Percentiles rank a stretch among this genome's conserved stretches.
Evolutionary conservation across 2,113 vertebrate genomes (phyloP).

Genomic region (Microcebus tavaratra): DNA sequence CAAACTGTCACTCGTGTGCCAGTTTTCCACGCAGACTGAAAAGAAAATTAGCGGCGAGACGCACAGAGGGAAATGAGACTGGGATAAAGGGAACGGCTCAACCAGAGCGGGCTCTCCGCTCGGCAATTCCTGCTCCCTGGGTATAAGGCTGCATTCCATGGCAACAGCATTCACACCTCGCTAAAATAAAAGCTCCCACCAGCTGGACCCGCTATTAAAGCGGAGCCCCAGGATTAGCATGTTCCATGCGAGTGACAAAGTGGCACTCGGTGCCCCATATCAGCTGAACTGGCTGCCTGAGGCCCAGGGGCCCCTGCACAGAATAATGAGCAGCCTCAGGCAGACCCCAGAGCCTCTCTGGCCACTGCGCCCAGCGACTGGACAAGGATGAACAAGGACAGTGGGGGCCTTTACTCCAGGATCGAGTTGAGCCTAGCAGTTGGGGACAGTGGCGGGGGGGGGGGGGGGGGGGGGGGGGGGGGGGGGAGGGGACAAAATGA

Average conservation of each 20-base stretch:
- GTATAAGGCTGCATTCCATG: constrained; percentile 83
- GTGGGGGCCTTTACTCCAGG: background rate
- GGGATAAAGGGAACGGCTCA: constrained; percentile 51
- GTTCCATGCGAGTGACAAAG: constrained; percentile 78
- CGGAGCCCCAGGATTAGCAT: constrained; percentile 81
- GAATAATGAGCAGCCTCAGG: background rate
- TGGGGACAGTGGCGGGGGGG: background rate
- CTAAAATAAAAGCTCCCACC: constrained; percentile 82
- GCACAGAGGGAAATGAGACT: background rate
- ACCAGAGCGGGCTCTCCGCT: constrained; percentile 71
- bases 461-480: fast-evolving
- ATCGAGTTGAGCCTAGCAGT: fast-evolving
- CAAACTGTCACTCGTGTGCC: background rate
- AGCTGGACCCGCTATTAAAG: constrained; percentile 85
- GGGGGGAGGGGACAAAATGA: background rate
- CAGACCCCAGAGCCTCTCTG: background rate
- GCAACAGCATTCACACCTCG: constrained; percentile 86
- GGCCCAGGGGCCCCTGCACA: constrained; percentile 62
- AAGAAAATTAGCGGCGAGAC: background rate
- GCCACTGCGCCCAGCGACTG: background rate
- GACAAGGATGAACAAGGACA: fast-evolving
- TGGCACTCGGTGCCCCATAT: constrained; percentile 66
- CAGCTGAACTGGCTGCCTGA: constrained; percentile 59
- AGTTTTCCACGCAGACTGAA: background rate
- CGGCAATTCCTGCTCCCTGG: constrained; percentile 74